phyloP scores from a whole-genome alignment of 23 tunicate genomes.

The Clavelina lepadiformis region DNA sequence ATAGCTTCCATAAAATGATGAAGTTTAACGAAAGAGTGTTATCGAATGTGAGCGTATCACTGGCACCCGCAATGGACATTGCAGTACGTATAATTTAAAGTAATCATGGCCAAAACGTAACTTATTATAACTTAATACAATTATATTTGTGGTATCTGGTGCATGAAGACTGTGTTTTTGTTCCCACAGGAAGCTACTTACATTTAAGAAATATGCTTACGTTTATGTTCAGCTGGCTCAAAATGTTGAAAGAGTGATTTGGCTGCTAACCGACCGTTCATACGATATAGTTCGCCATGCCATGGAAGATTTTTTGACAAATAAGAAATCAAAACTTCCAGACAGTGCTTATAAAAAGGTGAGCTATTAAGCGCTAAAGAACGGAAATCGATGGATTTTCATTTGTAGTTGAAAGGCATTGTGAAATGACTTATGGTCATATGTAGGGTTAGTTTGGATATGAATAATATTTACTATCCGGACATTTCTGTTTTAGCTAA shows the following conservation, averaged over 20 bases:
- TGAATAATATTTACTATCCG: too few relatives aligned
- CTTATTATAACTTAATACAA: background rate
- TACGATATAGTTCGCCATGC: slow-evolving; percentile 1
- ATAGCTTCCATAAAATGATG: slow-evolving; percentile 32
- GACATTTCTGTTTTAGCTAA: too few relatives aligned
- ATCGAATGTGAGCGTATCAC: slow-evolving; percentile 19
- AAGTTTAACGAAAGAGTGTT: slow-evolving; percentile 9
- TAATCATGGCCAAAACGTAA: background rate
- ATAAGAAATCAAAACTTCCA: slow-evolving; percentile 23
- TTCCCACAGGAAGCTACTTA: too few relatives aligned
- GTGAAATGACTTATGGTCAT: too few relatives aligned
- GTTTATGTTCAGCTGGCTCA: slow-evolving; percentile 28
- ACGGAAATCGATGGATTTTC: too few relatives aligned
- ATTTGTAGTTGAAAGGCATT: too few relatives aligned
- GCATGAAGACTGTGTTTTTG: too few relatives aligned
- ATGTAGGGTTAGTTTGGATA: too few relatives aligned
- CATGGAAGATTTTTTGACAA: slow-evolving; percentile 30
- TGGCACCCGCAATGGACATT: slow-evolving; percentile 67
- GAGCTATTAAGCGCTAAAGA: background rate
- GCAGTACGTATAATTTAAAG: slow-evolving; percentile 37
- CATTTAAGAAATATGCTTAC: background rate
- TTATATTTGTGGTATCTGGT: background rate
- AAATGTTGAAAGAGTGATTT: slow-evolving; percentile 46
- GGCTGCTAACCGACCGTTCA: slow-evolving; percentile 29
- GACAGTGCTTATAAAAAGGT: slow-evolving; percentile 30